These are phyloP conservation scores for Sander lucioperca DNA, from an alignment of 2,113 vertebrate genomes.

Conservation along the genomic window DNA sequence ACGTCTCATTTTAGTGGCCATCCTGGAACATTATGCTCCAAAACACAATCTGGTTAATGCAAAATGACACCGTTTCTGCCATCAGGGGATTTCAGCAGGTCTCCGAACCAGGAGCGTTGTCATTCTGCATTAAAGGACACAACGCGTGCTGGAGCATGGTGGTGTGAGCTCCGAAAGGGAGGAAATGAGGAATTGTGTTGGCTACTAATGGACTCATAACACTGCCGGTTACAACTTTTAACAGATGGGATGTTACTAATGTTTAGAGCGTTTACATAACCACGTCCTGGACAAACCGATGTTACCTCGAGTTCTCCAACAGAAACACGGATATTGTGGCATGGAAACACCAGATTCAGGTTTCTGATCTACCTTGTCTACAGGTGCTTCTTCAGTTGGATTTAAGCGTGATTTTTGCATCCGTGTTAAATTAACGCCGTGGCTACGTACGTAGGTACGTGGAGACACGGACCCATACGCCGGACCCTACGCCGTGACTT, in stretches of 20 bases:
- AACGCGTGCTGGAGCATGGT: slow-evolving; percentile 61
- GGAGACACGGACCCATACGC: no score
- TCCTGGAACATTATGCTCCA: slow-evolving; percentile 76
- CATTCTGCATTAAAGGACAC: slow-evolving; percentile 69
- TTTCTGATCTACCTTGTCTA: no score
- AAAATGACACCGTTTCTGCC: slow-evolving; percentile 68
- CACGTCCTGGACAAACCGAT: background rate
- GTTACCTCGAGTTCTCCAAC: background rate
- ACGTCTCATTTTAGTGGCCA: slow-evolving; percentile 55
- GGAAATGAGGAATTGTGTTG: slow-evolving; percentile 34
- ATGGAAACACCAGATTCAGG: no score
- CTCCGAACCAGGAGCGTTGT: slow-evolving; percentile 67
- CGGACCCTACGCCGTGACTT: no score
- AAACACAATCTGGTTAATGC: slow-evolving; percentile 75
- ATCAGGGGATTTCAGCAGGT: slow-evolving; percentile 71
- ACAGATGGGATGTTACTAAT: background rate
- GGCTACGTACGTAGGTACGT: no score
- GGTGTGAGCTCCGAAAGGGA: slow-evolving; percentile 15
- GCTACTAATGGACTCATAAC: background rate
- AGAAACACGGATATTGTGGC: background rate
- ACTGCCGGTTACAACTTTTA: background rate
- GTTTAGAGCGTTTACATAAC: no score
- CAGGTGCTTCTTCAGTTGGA: no score
- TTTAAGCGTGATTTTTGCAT: no score
- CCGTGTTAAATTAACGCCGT: no score